phyloP scores from a whole-genome alignment of 2,113 vertebrate species.

The Dolichallabes microphthalmus region DNA sequence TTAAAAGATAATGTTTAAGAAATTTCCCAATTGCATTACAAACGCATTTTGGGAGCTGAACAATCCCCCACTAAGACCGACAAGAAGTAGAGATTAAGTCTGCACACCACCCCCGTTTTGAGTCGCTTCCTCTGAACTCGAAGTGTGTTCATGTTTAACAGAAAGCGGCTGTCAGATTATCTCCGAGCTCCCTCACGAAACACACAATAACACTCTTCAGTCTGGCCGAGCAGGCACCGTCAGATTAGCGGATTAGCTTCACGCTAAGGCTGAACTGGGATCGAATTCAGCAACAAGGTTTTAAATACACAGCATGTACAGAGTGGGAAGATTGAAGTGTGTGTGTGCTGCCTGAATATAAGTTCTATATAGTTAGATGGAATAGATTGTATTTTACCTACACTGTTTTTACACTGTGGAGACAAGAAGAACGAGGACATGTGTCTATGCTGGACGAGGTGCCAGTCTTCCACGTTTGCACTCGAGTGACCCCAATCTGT shows the following conservation, averaged over 20 bases:
- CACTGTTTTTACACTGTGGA: not conserved
- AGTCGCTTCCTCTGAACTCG: not conserved
- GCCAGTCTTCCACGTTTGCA: slow-evolving; percentile 34
- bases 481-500: slow-evolving; percentile 51
- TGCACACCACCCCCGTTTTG: not conserved
- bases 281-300: slow-evolving; percentile 7
- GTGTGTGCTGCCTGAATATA: not conserved
- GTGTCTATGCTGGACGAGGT: not conserved
- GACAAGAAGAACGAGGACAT: not conserved
- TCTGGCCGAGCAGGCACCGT: not conserved
- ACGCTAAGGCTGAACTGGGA: slow-evolving; percentile 5
- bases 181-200: not conserved
- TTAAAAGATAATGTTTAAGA: not conserved
- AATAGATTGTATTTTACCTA: not conserved
- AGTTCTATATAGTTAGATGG: not conserved
- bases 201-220: slow-evolving; percentile 20
- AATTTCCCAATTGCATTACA: not conserved
- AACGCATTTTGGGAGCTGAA: not conserved
- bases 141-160: slow-evolving; percentile 2
- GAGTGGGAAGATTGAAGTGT: not conserved
- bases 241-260: slow-evolving; percentile 17
- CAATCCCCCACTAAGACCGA: not conserved
- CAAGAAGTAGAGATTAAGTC: not conserved
- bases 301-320: not conserved
- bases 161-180: not conserved